Evolutionary conservation across 2,888 invertebrate genomes (phyloP).

Genomic region (Saturnia pavonia): DNA sequence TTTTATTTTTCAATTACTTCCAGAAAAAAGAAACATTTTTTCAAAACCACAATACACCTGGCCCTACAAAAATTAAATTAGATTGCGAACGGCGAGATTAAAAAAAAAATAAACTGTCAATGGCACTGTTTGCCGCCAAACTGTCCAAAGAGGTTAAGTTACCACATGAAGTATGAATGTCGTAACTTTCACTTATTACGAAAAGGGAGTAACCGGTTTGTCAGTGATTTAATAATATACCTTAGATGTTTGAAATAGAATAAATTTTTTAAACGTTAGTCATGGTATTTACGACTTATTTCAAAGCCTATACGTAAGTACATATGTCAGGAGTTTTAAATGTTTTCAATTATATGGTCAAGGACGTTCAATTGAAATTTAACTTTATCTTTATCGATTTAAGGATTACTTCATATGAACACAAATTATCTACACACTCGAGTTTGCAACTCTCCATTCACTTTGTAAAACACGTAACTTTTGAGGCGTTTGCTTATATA

Average conservation of each 20-base stretch:
- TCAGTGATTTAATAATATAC: conserved; percentile 12
- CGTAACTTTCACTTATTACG: conserved; percentile 44
- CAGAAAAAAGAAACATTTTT: conserved; percentile 29
- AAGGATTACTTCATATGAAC: conserved; percentile 27
- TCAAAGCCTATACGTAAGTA: neutral
- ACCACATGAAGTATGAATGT: conserved; percentile 39
- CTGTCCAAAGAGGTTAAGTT: conserved; percentile 48
- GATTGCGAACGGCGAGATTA: conserved; percentile 24
- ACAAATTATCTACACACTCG: conserved; percentile 25
- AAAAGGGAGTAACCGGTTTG: conserved; percentile 20
- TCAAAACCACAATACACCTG: conserved; percentile 15
- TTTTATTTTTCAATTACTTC: conserved; percentile 21
- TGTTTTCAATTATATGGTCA: conserved; percentile 37
- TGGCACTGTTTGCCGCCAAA: conserved; percentile 66
- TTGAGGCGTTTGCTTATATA: conserved; percentile 25
- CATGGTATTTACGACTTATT: neutral
- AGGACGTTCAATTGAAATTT: conserved; percentile 29
- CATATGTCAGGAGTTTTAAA: conserved; percentile 16
- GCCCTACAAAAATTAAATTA: conserved; percentile 27
- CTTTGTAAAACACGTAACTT: conserved; percentile 35
- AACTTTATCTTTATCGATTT: conserved; percentile 5
- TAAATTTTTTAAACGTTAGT: conserved; percentile 9
- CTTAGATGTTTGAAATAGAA: neutral
- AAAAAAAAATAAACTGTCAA: conserved; percentile 46
- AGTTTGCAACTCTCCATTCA: conserved; percentile 58